Base-by-base conservation (phyloP, 2,797 vertebrate species). In the Spinibarbus caldwelli region DNA sequence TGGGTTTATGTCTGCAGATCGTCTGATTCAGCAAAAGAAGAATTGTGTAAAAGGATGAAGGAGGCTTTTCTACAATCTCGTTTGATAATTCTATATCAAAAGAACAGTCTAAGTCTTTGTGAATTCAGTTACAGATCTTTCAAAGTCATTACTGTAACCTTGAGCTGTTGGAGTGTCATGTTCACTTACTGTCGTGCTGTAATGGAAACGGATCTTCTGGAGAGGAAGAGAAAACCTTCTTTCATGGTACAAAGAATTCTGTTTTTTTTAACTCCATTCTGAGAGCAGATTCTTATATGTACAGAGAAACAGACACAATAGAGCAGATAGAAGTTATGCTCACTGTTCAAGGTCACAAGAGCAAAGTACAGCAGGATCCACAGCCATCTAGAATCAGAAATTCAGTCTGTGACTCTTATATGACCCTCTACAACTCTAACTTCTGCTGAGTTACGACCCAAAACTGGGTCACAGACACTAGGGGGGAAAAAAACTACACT, bases 131-230 rank as follows among this genome's bases (percentile, higher is more conserved):
- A 11, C 23, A 2, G 34, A 29, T 78, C 23, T 41, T 3, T 59
- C 52, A 41, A 59, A 78, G 75, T 41, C 75, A 17, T 77, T 41
- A 26, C 23, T 38, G 75, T 78, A 78, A 64, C 77, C 77, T 78
- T 78, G 57, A 78, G 38, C 57, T 62, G 36, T 31, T 29, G 36
- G n/a, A 78, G 57, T 64, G 77, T 78, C 77, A 64, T 78, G 77
- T 78, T 78, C 77, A 45, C 57, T 78, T 64, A 31, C 26, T 62
- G 54, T 43, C n/a, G 14, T 2, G n/a, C 5, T 43, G 31, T 45
- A 78, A 64, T 64, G 26, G 76, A 78, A 78, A 64, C 12, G 0
- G 76, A 64, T 64, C 76, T 78, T 43, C 77, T 64, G 38, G n/a
- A 64, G 57, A 45, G n/a, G 57, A 79, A 64, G 34, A 59, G 75